Evolutionary conservation across 1,140 invertebrate species (phyloP), one percentile per base, ranked within the genome.

Genomic region (Procambarus virginalis): DNA sequence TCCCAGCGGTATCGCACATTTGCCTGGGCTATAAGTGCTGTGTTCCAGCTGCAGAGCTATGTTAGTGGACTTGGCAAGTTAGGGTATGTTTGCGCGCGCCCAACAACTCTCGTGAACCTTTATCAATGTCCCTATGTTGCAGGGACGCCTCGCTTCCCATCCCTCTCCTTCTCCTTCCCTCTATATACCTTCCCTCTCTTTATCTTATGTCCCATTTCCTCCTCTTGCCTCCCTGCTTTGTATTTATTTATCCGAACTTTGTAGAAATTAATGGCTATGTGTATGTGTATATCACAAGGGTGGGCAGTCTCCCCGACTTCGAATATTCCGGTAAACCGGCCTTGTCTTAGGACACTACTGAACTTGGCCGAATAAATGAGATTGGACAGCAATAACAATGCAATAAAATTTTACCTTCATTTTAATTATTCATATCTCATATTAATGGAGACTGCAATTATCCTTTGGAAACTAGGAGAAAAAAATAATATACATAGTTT

Each of bases 371-470:
- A n/a, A 70, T 70, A 81, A 70, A 88, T 34, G 86, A 88, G 86
- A 70, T 70, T 81, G 78, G 86, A 81, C 79, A 82, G 79, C 86
- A 75, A 88, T 88, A 88, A 88, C 86, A 49, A 45, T 88, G 51
- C 78, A 88, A 80, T 88, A 73, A 88, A 88, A 88, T 88, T 88
- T 88, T 80, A 88, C 70, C 78, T 49, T 79, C 49, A 73, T 88
- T 88, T 88, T 88, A 88, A 88, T 88, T 88, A 88, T 88, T 88
- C 86, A 70, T 88, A 88, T 88, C 80, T 88, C 86, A 88, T 88
- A 88, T 81, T 82, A 81, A 88, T 88, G 86, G 79, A 88, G 86
- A 88, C 78, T 82, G 86, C 86, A 88, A 88, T 88, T 88, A 88
- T 88, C 78, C 86, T 88, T 88, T 88, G 79, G 86, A 88, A 88